Conservation (phyloP, 2,888 invertebrate genomes). For the Platycheirus rosarum region DNA sequence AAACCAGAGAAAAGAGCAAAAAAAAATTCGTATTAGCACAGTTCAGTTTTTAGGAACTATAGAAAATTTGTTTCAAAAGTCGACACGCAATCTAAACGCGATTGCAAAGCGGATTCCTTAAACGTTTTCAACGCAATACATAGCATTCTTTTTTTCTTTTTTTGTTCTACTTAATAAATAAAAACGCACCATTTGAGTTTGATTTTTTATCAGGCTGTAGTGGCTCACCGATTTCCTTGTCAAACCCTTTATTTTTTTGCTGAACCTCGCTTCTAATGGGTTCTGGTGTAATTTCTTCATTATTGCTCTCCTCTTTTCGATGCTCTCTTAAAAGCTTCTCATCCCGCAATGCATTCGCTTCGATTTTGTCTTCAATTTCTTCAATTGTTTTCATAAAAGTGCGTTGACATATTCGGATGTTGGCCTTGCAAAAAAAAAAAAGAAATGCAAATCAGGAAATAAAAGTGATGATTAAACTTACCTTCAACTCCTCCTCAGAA, state of each 20-base stretch:
- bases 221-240: constrained; percentile 79
- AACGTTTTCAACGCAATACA: constrained; percentile 40
- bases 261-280: constrained; percentile 33
- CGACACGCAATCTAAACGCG: constrained; percentile 56
- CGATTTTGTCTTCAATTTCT: constrained; percentile 88
- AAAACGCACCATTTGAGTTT: constrained; percentile 80
- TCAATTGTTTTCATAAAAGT: constrained; percentile 90
- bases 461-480: constrained; percentile 76
- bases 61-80: constrained; percentile 25
- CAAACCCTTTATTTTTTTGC: constrained; percentile 76
- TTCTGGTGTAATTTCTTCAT: constrained; percentile 3
- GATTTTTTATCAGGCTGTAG: constrained; percentile 79
- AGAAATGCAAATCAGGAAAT: not conserved
- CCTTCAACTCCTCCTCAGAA: constrained; percentile 90
- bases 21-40: constrained; percentile 50
- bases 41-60: constrained; percentile 19
- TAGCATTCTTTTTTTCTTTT: constrained; percentile 54
- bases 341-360: constrained; percentile 85
- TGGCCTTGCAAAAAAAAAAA: constrained; percentile 82
- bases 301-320: constrained; percentile 58
- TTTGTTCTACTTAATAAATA: constrained; percentile 49
- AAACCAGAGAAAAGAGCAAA: constrained; percentile 13
- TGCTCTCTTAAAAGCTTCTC: constrained; percentile 70
- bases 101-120: constrained; percentile 62
- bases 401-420: constrained; percentile 85